phyloP scores from a whole-genome alignment of 37 sponge, comb jelly and placozoan species.

The Tethya wilhelma region DNA sequence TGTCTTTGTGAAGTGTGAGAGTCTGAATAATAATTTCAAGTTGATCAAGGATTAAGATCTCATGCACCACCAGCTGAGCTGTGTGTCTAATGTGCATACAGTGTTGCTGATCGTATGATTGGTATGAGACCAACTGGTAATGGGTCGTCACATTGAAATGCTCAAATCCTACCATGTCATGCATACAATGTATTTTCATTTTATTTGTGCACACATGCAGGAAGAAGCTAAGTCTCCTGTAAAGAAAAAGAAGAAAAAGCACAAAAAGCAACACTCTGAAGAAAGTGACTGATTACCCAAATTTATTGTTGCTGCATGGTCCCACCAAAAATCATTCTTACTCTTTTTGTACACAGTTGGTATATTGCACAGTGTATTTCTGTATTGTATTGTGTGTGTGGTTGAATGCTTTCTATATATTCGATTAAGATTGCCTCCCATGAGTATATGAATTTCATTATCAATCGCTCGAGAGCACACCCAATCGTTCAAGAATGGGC shows the following conservation, averaged over 20 bases:
- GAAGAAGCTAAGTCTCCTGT: conserved; percentile 15
- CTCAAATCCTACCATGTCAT: too few relatives aligned
- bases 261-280: conserved; percentile 13
- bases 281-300: background rate
- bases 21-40: background rate
- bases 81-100: background rate
- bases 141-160: too few relatives aligned
- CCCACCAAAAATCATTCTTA: too few relatives aligned
- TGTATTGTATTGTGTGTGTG: background rate
- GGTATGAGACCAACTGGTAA: conserved; percentile 6
- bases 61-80: conserved; percentile 56
- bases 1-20: background rate
- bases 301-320: too few relatives aligned
- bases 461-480: too few relatives aligned
- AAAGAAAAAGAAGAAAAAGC: conserved; percentile 37
- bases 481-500: too few relatives aligned
- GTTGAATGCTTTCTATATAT: too few relatives aligned
- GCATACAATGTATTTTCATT: too few relatives aligned
- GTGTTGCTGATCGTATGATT: background rate
- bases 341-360: background rate
- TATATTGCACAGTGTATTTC: background rate
- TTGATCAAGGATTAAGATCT: conserved; percentile 31
- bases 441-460: too few relatives aligned
- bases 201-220: background rate
- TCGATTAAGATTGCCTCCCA: too few relatives aligned